phyloP scores from a whole-genome alignment of 2,888 invertebrate genomes.

The Omphaloscelis lunosa region DNA sequence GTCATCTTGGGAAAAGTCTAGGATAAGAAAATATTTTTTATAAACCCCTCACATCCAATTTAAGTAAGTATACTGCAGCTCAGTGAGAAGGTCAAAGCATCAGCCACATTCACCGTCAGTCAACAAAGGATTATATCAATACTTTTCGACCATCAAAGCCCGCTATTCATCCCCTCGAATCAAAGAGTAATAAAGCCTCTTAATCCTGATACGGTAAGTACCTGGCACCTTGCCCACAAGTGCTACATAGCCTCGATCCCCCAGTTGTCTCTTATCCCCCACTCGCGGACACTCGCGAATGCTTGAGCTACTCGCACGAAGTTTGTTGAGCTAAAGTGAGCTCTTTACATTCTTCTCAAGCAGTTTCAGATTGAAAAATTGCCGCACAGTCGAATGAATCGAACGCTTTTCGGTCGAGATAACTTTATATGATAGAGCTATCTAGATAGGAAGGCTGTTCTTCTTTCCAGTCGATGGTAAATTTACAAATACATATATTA shows the following conservation, averaged over 20 bases:
- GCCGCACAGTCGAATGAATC: not conserved
- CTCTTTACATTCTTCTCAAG: constrained; percentile 36
- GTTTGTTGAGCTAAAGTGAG: constrained; percentile 49
- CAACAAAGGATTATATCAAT: constrained; percentile 21
- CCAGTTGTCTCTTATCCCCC: constrained; percentile 41
- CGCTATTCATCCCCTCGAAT: constrained; percentile 25
- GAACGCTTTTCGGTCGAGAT: constrained; percentile 4
- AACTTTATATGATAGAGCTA: not conserved
- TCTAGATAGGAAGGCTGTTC: not conserved
- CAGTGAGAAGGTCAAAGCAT: not conserved
- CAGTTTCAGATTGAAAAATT: constrained; percentile 48
- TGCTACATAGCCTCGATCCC: constrained; percentile 21
- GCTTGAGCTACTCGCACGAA: constrained; percentile 47
- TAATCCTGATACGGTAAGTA: constrained; percentile 53
- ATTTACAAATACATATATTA: not conserved
- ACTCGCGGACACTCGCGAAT: constrained; percentile 27
- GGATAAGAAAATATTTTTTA: not conserved
- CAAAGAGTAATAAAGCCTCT: constrained; percentile 32
- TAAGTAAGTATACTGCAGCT: no score
- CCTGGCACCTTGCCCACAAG: constrained; percentile 54
- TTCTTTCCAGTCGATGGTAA: not conserved
- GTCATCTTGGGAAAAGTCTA: not conserved
- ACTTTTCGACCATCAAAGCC: constrained; percentile 19
- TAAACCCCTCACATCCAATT: not conserved
- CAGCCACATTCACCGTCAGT: constrained; percentile 5